Evolutionary conservation across 2,113 vertebrate genomes (phyloP).

Genomic region (Recurvirostra avosetta): DNA sequence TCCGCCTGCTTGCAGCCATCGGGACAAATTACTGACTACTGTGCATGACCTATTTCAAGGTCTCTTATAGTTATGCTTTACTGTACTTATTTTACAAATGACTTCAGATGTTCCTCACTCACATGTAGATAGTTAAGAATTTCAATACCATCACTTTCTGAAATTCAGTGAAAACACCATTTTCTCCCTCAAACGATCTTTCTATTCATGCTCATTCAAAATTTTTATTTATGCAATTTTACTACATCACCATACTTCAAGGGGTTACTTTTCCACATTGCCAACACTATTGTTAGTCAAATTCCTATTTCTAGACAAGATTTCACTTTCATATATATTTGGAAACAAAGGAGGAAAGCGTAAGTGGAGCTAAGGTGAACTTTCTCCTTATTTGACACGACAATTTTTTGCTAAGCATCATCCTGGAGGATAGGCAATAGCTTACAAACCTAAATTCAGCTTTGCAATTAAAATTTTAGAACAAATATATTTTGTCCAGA

Average conservation of each 20-base stretch:
- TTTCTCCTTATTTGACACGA: not conserved
- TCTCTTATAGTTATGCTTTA: not conserved
- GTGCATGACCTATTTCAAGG: not conserved
- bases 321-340: not conserved
- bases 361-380: not conserved
- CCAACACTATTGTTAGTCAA: not conserved
- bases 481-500: not conserved
- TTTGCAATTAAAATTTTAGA: not conserved
- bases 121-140: not conserved
- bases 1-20: fast-evolving
- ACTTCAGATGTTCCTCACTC: not conserved
- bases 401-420: not conserved
- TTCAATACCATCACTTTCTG: not conserved
- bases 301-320: not conserved
- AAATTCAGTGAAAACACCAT: not conserved
- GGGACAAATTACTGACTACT: not conserved
- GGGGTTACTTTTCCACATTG: not conserved
- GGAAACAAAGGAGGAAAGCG: not conserved
- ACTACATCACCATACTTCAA: not conserved
- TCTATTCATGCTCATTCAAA: not conserved
- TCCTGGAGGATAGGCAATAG: not conserved
- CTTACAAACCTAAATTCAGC: not conserved
- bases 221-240: not conserved
- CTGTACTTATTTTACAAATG: not conserved
- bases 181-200: not conserved